These are phyloP conservation scores for Augochlorella aurata DNA, from an alignment of 2,888 invertebrate species.

Conservation along the genomic window DNA sequence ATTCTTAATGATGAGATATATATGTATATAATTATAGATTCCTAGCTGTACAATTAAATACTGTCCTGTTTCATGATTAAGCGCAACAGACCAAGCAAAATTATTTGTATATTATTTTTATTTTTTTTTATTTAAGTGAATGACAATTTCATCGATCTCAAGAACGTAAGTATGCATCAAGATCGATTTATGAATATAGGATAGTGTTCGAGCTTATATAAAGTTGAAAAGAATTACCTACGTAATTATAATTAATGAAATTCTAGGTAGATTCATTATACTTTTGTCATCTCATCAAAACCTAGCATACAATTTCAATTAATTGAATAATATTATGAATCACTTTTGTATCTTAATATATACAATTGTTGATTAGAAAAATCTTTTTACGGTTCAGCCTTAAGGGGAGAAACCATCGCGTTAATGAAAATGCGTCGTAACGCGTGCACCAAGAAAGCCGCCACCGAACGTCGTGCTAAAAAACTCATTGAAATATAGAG, in stretches of 20 bases:
- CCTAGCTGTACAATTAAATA: background rate
- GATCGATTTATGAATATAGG: background rate
- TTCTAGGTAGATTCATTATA: background rate
- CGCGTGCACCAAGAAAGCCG: conserved; percentile 63
- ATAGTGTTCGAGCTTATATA: background rate
- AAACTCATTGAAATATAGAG: conserved; percentile 59
- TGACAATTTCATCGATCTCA: background rate
- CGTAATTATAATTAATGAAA: background rate
- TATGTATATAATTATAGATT: background rate
- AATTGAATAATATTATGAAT: background rate
- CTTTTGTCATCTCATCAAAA: background rate
- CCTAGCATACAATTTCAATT: background rate
- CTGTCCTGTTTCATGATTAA: background rate
- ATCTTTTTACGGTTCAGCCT: conserved; percentile 35
- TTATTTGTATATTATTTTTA: background rate
- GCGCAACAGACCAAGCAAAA: background rate
- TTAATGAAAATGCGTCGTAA: conserved; percentile 53
- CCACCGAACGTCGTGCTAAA: conserved; percentile 60
- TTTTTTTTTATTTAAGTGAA: background rate
- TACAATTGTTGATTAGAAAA: conserved; percentile 26
- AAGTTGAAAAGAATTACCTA: background rate
- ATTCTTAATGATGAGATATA: background rate
- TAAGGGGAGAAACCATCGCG: conserved; percentile 37
- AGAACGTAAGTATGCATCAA: background rate
- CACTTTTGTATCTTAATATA: conserved; percentile 11